These are phyloP conservation scores for Automeris io DNA, from an alignment of 2,888 invertebrate species.

Conservation along the genomic window DNA sequence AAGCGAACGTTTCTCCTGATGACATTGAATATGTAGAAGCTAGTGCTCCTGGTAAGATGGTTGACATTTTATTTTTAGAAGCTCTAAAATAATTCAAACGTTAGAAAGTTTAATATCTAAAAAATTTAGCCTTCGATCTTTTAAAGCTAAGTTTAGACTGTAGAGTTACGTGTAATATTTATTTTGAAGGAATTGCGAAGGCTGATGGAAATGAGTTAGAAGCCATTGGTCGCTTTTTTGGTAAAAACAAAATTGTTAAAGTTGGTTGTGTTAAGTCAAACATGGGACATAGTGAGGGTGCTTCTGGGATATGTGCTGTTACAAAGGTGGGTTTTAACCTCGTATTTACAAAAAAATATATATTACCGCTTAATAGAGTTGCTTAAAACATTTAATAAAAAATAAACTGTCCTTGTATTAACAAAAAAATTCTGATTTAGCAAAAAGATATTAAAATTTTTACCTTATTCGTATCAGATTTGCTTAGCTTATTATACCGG, in stretches of 20 bases:
- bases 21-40: conserved; percentile 87
- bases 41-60: conserved; percentile 82
- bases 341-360: too few species aligned
- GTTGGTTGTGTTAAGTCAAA: conserved; percentile 57
- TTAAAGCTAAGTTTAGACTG: too few species aligned
- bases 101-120: background rate
- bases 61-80: background rate
- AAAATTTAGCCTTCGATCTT: too few species aligned
- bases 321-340: conserved; percentile 64
- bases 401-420: too few species aligned
- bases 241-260: conserved; percentile 65
- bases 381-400: background rate
- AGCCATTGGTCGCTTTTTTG: conserved; percentile 74
- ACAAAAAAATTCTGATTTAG: too few species aligned
- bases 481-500: conserved; percentile 39
- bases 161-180: too few species aligned
- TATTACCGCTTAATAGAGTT: background rate
- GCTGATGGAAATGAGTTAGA: conserved; percentile 80
- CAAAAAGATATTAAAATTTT: background rate
- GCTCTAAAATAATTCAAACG: background rate
- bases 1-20: conserved; percentile 79
- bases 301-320: conserved; percentile 62
- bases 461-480: conserved; percentile 22
- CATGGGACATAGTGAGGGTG: conserved; percentile 42
- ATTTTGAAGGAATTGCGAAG: conserved; percentile 58